Evolutionary conservation across 2,113 vertebrate species (phyloP), one percentile per base, ranked within the genome.

Genomic region (Cynocephalus volans): DNA sequence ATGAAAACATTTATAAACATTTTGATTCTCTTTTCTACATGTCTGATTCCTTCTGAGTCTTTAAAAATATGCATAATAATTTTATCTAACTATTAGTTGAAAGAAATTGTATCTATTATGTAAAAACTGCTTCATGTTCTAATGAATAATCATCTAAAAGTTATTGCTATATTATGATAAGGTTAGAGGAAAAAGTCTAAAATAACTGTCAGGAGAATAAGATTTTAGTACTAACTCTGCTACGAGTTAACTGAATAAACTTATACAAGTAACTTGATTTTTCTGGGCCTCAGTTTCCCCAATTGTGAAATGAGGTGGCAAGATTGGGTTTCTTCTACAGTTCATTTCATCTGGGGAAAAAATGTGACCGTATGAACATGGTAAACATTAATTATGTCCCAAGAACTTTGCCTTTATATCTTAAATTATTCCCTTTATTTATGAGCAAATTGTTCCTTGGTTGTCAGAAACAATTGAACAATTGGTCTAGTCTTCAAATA

Each of bases 1-100:
- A 65, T 70, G 56, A 79, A 96, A 96, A 79, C 48, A 67, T 81
- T 69, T 58, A 26, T 86, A 95, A 90, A 75, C 14, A 56, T 77
- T 98, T 85, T 86, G 60, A 90, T 77, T 95, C 81, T 94, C 19
- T 82, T 95, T 92, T 93, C 21, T 41, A 36, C 95, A 69, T 90
- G 5, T 88, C 23, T 89, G 45, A 83, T 56, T 56, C 31, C 52
- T 97, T 90, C 60, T 70, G 58, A 84, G 69, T 94, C 52, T 95
- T 97, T 92, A 70, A 88, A 91, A 92, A 58, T 90, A 88, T 64
- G 26, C 65, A 31, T n/a, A 93, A 69, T 86, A 83, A 87, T 88
- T 75, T 96, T 31, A 41, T 80, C 24, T 88, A 93, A 86, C 84
- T 69, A 64, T 95, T 84, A 62, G 56, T 56, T 95, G 80, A 95